Evolutionary conservation across 2,797 vertebrate genomes (phyloP).

Genomic region (Rachycentron canadum): DNA sequence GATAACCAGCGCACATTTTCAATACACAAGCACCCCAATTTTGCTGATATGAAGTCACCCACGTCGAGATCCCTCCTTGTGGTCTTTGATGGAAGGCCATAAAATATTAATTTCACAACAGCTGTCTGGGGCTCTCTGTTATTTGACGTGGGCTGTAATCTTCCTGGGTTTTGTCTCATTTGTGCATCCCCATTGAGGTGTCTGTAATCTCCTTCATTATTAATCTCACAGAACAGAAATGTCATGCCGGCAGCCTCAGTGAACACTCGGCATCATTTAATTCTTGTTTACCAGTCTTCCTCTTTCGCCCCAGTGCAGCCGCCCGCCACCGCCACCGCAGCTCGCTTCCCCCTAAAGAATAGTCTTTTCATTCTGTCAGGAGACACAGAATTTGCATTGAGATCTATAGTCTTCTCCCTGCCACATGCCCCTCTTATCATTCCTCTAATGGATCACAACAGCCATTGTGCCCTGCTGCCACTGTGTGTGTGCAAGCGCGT

Average conservation of each 20-base stretch:
- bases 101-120: slow-evolving; percentile 83
- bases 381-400: slow-evolving; percentile 76
- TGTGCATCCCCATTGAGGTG: slow-evolving; percentile 77
- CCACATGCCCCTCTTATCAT: slow-evolving; percentile 65
- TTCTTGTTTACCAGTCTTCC: slow-evolving; percentile 80
- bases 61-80: slow-evolving; percentile 41
- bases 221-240: slow-evolving; percentile 84
- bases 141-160: slow-evolving; percentile 78
- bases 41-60: slow-evolving; percentile 59
- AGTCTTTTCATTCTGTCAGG: slow-evolving; percentile 71
- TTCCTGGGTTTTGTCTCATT: slow-evolving; percentile 81
- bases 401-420: slow-evolving; percentile 65
- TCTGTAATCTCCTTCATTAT: slow-evolving; percentile 87
- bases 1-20: slow-evolving; percentile 41
- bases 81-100: slow-evolving; percentile 77
- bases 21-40: slow-evolving; percentile 24
- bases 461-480: slow-evolving; percentile 55
- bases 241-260: slow-evolving; percentile 73
- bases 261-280: slow-evolving; percentile 74
- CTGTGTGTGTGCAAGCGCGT: slow-evolving; percentile 12
- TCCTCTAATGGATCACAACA: slow-evolving; percentile 73
- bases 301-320: slow-evolving; percentile 60
- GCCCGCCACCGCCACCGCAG: slow-evolving; percentile 40
- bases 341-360: slow-evolving; percentile 68
- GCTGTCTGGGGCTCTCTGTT: slow-evolving; percentile 73